Evolutionary conservation across 64 coral and sea anemone species (phyloP), one percentile per base, ranked within the genome.

Genomic region (Pachyseris speciosa): DNA sequence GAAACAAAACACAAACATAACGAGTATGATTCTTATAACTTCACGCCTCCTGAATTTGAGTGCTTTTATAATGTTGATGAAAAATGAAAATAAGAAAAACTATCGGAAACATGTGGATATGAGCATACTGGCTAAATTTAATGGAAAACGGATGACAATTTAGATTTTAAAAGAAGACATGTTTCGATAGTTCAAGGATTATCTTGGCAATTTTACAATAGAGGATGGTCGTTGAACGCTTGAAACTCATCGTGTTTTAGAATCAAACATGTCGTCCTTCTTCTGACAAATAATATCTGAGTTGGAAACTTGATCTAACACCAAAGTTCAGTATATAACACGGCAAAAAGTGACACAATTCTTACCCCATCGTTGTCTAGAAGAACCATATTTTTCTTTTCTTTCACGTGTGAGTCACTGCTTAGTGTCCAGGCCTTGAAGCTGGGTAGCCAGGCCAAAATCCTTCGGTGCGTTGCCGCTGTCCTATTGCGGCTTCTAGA

Each of bases 341-440:
- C 2, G n/a, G 1, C 43, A 13, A 32, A 39, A 70, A 73, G 66
- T 2, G 48, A 34, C 15, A 47, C 25, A 57, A 10, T 30, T 52
- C 96, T 94, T 87, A 98, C 96, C 66, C 92, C 92, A 78, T 98
- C 96, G 31, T 98, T 98, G 24, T 98, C 96, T 58, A 98, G 85
- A 69, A 98, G 92, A 45, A 98, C 96, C 96, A 98, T 98, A 85
- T 64, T 77, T 63, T 34, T 42, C 58, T 72, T 55, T 53, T 72
- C 64, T 44, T 67, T 45, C 42, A 51, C 50, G 50, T 85, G 69
- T 72, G 51, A 69, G 55, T 83, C 28, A 51, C 32, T 28, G 30
- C 51, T 83, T 59, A 67, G 61, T 59, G 39, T 64, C 70, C 70
- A 75, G 24, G 65, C 72, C 71, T 75, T 45, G 9, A 25, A 27